phyloP scores from a whole-genome alignment of 1,140 invertebrate species.

The Zaprionus nigranus region DNA sequence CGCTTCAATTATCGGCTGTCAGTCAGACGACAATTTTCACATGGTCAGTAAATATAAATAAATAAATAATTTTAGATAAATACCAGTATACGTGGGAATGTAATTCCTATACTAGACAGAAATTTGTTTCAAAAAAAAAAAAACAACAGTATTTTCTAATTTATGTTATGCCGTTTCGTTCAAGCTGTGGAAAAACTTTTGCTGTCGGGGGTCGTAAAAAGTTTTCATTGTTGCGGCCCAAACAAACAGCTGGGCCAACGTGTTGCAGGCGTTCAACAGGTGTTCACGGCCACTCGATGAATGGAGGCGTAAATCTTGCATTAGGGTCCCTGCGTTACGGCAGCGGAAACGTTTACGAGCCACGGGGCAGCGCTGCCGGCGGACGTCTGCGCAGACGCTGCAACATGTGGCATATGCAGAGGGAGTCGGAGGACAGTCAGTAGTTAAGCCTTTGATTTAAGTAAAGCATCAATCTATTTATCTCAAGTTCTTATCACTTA shows the following conservation, averaged over 20 bases:
- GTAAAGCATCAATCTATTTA: neutral
- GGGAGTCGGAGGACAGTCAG: neutral
- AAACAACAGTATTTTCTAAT: conserved; percentile 18
- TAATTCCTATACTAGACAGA: conserved; percentile 32
- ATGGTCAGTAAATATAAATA: conserved; percentile 42
- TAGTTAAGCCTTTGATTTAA: neutral
- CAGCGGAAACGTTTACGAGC: conserved; percentile 53
- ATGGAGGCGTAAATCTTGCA: conserved; percentile 80
- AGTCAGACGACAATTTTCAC: conserved; percentile 68
- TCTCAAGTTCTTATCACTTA: neutral
- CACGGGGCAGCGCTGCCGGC: conserved; percentile 11
- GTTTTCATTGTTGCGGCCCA: conserved; percentile 51
- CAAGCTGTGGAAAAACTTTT: conserved; percentile 34
- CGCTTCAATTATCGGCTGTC: conserved; percentile 75
- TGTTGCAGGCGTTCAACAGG: conserved; percentile 60
- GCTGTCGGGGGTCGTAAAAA: conserved; percentile 47
- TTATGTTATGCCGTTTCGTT: neutral
- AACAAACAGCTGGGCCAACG: conserved; percentile 5
- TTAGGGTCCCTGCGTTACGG: conserved; percentile 52
- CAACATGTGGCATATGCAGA: conserved; percentile 60
- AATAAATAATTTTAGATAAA: conserved; percentile 44
- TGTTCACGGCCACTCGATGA: conserved; percentile 70
- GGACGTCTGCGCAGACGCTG: conserved; percentile 55
- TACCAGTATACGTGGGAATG: conserved; percentile 31
- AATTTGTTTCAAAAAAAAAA: conserved; percentile 11